Percentiles rank a stretch among this genome's conserved stretches.
Evolutionary conservation across 2,113 vertebrate species (phyloP).

Genomic region (Polypterus bichir): DNA sequence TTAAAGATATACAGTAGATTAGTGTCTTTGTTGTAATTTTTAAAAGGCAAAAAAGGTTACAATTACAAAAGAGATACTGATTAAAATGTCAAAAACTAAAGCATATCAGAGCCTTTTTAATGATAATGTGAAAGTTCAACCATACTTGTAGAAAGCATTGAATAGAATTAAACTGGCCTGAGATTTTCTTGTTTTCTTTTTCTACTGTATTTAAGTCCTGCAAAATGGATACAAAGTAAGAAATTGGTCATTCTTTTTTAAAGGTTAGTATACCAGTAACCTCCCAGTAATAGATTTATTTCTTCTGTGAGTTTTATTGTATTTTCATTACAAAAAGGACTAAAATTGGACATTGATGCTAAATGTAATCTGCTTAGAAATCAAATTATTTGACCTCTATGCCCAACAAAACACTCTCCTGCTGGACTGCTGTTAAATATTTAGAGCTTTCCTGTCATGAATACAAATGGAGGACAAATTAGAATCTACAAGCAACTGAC

Average conservation of each 20-base stretch:
- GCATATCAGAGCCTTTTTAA: neutral
- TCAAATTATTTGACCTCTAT: slow-evolving; percentile 93
- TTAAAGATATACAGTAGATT: too few species aligned
- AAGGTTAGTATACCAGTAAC: neutral
- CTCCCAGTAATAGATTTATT: neutral
- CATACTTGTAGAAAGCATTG: neutral
- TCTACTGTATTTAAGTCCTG: neutral
- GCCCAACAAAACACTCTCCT: slow-evolving; percentile 71
- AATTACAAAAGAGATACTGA: neutral
- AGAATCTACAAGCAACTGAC: slow-evolving; percentile 96
- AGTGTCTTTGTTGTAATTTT: too few species aligned
- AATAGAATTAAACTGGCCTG: neutral
- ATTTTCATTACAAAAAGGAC: slow-evolving; percentile 51
- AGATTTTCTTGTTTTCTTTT: neutral
- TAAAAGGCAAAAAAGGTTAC: neutral
- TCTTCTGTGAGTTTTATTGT: slow-evolving; percentile 42
- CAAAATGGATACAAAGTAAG: too few species aligned
- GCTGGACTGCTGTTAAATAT: slow-evolving; percentile 87
- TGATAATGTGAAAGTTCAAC: slow-evolving; percentile 19
- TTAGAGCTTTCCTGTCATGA: slow-evolving; percentile 86
- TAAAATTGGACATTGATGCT: slow-evolving; percentile 76
- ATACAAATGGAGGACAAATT: slow-evolving; percentile 97
- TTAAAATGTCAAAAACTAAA: neutral
- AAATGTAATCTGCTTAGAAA: slow-evolving; percentile 85
- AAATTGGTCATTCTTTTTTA: neutral